Percentiles rank a stretch among this genome's conserved stretches.
Evolutionary conservation across 2,113 vertebrate species (phyloP).

Genomic region (Chitala chitala): DNA sequence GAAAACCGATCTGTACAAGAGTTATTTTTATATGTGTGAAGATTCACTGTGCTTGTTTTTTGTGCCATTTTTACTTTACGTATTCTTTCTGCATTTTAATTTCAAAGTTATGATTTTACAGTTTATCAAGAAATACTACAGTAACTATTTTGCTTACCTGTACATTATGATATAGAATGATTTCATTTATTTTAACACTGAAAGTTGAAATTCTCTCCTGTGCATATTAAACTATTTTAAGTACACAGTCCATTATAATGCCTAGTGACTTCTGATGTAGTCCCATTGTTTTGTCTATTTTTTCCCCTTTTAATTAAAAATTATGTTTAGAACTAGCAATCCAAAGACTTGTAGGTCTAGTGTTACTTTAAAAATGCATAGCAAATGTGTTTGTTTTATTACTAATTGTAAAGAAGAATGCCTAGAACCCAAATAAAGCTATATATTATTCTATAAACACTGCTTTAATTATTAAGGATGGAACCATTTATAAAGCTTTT

Average conservation of each 20-base stretch:
- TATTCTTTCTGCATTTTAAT: too few relatives aligned
- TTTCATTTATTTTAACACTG: too few relatives aligned
- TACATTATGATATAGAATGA: background rate
- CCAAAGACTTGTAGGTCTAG: conserved; percentile 22
- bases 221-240: background rate
- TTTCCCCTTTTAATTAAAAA: background rate
- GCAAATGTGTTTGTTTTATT: conserved; percentile 11
- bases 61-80: too few relatives aligned
- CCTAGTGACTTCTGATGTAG: background rate
- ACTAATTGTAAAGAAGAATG: background rate
- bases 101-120: too few relatives aligned
- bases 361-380: conserved; percentile 12
- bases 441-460: conserved; percentile 9
- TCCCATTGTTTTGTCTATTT: background rate
- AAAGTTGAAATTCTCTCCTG: too few relatives aligned
- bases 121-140: too few relatives aligned
- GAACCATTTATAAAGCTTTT: conserved; percentile 14
- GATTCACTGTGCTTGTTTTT: too few relatives aligned
- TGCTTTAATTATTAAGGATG: conserved; percentile 10
- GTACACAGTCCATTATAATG: background rate
- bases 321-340: background rate
- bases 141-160: background rate
- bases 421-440: conserved; percentile 23
- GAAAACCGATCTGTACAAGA: too few relatives aligned
- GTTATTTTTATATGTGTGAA: too few relatives aligned